A percentile compares a stretch with the other conserved stretches of the same genome.
These are phyloP conservation scores for Amblyopsis hoosieri DNA, from an alignment of 2,797 vertebrate species.

Conservation along the genomic window DNA sequence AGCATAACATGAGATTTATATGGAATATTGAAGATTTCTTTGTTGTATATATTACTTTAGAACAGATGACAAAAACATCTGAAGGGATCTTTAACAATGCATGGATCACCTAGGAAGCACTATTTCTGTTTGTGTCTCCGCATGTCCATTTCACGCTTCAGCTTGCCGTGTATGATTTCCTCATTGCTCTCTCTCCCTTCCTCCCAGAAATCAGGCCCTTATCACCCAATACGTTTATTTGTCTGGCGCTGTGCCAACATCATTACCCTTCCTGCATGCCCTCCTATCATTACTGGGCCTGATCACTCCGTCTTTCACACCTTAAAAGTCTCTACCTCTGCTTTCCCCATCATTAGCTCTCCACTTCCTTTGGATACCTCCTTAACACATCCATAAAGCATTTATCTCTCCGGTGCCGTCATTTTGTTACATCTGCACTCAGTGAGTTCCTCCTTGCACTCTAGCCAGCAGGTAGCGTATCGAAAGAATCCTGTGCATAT, in stretches of 20 bases:
- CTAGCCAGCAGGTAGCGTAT: no score
- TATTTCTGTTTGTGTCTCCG: constrained; percentile 1
- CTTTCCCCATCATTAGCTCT: constrained; percentile 43
- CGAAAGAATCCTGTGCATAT: no score
- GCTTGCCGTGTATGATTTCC: constrained; percentile 30
- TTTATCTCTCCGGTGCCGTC: no score
- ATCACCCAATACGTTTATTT: constrained; percentile 34
- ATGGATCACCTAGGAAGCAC: no score
- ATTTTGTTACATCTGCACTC: no score
- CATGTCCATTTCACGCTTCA: constrained; percentile 24
- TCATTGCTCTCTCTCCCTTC: constrained; percentile 23
- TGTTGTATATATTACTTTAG: no score
- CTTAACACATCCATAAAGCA: no score
- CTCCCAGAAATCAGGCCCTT: background rate
- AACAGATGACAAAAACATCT: no score
- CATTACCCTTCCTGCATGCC: constrained; percentile 15
- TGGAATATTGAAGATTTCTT: background rate
- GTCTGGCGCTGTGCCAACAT: constrained; percentile 36
- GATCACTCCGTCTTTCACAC: constrained; percentile 6
- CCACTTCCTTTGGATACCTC: constrained; percentile 2
- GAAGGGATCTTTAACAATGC: no score
- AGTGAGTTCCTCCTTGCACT: no score
- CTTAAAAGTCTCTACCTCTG: constrained; percentile 21
- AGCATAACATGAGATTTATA: background rate
- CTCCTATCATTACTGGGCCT: constrained; percentile 36